phyloP scores from a whole-genome alignment of 2,797 vertebrate species.

The Melanogrammus aeglefinus region DNA sequence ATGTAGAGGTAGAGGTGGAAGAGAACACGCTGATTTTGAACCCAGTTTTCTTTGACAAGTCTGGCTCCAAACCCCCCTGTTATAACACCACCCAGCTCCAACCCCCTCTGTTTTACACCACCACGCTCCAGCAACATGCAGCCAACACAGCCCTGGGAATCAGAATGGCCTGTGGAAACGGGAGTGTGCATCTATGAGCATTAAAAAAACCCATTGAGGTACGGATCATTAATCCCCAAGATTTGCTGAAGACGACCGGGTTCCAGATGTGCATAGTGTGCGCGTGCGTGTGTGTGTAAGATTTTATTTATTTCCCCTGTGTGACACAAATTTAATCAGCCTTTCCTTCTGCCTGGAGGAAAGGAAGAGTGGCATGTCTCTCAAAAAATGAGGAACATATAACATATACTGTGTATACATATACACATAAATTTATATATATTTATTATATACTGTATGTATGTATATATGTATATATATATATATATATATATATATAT shows the following conservation, averaged over 20 bases:
- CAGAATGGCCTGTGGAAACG: not conserved
- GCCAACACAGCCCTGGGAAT: not conserved
- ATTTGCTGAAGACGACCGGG: not conserved
- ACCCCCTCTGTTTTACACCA: too few relatives aligned
- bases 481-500: too few relatives aligned
- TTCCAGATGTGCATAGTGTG: not conserved
- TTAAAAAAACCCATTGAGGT: not conserved
- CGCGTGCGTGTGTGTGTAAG: not conserved
- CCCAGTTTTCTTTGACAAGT: not conserved
- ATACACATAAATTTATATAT: too few relatives aligned
- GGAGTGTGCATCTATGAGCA: not conserved
- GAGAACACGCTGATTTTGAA: too few relatives aligned
- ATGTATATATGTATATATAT: too few relatives aligned
- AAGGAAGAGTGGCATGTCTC: not conserved
- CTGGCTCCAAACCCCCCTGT: not conserved
- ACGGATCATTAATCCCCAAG: not conserved
- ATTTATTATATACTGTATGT: too few relatives aligned
- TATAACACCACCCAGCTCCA: not conserved
- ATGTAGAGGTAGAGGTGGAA: too few relatives aligned
- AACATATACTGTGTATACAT: too few relatives aligned
- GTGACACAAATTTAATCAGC: conserved; percentile 1
- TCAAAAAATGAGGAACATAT: not conserved
- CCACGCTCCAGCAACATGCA: not conserved
- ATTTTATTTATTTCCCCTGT: not conserved
- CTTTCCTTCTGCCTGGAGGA: not conserved